Evolutionary conservation across 2,113 vertebrate genomes (phyloP), one percentile per base, ranked within the genome.

Genomic region (Diadophis punctatus): DNA sequence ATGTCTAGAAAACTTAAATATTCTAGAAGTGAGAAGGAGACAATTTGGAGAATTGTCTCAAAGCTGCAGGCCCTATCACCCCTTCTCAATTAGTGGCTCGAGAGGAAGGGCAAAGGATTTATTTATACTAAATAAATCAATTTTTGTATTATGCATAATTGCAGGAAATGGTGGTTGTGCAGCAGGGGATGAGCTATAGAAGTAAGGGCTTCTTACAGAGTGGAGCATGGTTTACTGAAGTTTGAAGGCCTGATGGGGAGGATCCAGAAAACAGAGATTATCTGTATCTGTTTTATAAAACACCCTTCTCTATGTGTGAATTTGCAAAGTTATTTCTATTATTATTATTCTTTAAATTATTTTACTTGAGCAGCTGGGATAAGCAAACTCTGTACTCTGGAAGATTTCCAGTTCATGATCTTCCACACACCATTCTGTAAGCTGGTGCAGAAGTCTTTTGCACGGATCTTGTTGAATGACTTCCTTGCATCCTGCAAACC

Each of bases 361-460:
- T 87, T 5, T 0, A 23, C 86, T 86, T 9, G 63, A 94, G 89
- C 94, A 98, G 98, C 89, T 8, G 98, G 98, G 43, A 74, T 92
- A 20, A 90, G 96, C n/a, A 94, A 58, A 7, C 95, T 94, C 27
- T 97, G 98, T 92, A 98, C 97, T 30, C 97, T 98, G 0, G 96
- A 98, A 0, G 98, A 98, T 46, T 96, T 98, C 88, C 97, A 98
- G 91, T 98, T 96, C 92, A 93, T 98, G 93, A 97, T 98, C 91
- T 98, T 98, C 95, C 98, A 98, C 92, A 97, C 98, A 0, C 98
- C 98, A 12, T 98, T 98, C 94, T 98, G 98, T 96, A 98, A 98
- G 93, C 90, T 98, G 94, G 97, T 97, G 89, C 98, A 98, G 97
- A 98, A 97, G 49, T 98, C 98, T 0, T 94, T 98, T 94, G 98